phyloP scores from a whole-genome alignment of 2,888 invertebrate genomes.

The Dromius quadrimaculatus region DNA sequence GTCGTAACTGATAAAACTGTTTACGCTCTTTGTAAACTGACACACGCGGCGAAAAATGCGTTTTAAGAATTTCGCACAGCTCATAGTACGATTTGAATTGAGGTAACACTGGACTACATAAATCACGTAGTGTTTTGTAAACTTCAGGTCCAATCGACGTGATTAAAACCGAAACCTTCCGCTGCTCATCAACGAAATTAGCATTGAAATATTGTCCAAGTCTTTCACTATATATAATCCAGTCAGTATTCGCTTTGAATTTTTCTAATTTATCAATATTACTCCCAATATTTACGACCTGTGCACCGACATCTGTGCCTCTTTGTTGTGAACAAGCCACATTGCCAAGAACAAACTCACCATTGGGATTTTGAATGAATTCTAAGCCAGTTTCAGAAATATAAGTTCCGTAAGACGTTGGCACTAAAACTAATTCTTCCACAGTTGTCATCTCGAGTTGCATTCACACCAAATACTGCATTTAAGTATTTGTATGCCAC shows the following conservation, averaged over 20 bases:
- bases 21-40: background rate
- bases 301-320: too few relatives aligned
- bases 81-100: background rate
- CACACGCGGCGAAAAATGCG: background rate
- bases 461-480: too few relatives aligned
- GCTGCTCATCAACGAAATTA: background rate
- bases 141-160: background rate
- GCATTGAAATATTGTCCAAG: slow-evolving; percentile 21
- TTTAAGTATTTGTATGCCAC: too few relatives aligned
- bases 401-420: too few relatives aligned
- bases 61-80: background rate
- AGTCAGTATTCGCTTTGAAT: background rate
- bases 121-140: background rate
- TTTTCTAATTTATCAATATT: background rate
- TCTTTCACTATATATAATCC: slow-evolving; percentile 49
- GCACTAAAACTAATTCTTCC: too few relatives aligned
- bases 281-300: too few relatives aligned
- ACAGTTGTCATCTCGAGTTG: too few relatives aligned
- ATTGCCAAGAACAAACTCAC: too few relatives aligned
- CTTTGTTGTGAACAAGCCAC: too few relatives aligned
- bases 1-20: background rate
- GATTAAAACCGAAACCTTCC: background rate
- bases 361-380: too few relatives aligned
- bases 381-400: too few relatives aligned
- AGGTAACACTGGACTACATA: background rate